These are phyloP conservation scores for Diprion similis DNA, from an alignment of 1,140 invertebrate genomes.

Conservation along the genomic window DNA sequence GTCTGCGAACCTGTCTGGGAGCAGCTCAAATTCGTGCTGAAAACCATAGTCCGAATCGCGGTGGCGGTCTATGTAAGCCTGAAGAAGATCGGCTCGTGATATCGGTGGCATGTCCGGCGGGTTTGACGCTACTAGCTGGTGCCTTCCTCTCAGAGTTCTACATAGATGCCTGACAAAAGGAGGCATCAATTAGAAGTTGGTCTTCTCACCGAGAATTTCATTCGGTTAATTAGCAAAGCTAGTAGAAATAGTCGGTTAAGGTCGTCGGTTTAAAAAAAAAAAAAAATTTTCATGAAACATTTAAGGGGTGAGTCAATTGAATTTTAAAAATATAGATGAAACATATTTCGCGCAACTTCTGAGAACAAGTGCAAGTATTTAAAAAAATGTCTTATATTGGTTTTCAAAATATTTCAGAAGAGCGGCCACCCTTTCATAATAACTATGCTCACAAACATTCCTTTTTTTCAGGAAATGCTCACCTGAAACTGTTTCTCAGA, in stretches of 20 bases:
- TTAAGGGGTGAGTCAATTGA: no score
- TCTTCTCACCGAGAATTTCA: not conserved
- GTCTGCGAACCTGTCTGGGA: slow-evolving; percentile 87
- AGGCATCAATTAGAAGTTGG: slow-evolving; percentile 36
- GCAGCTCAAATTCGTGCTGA: slow-evolving; percentile 84
- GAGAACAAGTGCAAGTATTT: no score
- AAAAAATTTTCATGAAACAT: no score
- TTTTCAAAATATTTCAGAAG: no score
- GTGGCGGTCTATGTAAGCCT: slow-evolving; percentile 80
- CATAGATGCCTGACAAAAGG: slow-evolving; percentile 62
- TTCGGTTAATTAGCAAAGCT: no score
- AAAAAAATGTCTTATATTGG: no score
- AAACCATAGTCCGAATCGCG: slow-evolving; percentile 88
- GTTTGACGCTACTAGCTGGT: slow-evolving; percentile 70
- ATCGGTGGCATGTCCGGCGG: slow-evolving; percentile 86
- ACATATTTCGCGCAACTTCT: no score
- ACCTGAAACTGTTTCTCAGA: slow-evolving; percentile 72
- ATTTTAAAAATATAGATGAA: no score
- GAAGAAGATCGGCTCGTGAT: slow-evolving; percentile 71
- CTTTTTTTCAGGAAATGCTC: slow-evolving; percentile 38
- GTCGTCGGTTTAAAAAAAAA: no score
- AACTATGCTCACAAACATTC: not conserved
- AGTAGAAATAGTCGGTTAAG: no score
- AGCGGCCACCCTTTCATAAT: no score
- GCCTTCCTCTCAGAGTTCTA: slow-evolving; percentile 69